A percentile compares a stretch with the other conserved stretches of the same genome.
Evolutionary conservation across 1,140 invertebrate genomes (phyloP).

Genomic region (Prorops nasuta): DNA sequence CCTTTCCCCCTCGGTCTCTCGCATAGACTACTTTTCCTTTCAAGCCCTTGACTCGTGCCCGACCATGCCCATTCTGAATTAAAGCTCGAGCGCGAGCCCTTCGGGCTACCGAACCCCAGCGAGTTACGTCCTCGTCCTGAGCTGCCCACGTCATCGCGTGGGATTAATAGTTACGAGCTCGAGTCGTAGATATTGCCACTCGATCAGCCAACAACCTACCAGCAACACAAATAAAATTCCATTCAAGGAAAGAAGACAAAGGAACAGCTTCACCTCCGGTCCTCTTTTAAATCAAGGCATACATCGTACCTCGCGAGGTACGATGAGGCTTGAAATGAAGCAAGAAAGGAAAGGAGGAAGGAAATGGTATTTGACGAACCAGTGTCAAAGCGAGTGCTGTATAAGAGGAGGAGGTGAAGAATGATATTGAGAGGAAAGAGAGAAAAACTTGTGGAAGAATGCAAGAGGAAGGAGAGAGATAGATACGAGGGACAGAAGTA

Average conservation of each 20-base stretch:
- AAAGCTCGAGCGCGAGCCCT: constrained; percentile 1
- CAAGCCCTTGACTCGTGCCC: constrained; percentile 48
- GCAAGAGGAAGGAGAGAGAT: constrained; percentile 13
- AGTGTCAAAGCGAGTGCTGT: constrained; percentile 22
- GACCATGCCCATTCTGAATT: constrained; percentile 43
- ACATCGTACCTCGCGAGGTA: neutral
- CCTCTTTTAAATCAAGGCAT: too few relatives aligned
- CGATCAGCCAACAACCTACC: constrained; percentile 24
- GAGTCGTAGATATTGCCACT: constrained; percentile 20
- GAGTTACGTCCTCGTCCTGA: constrained; percentile 6
- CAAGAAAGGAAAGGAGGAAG: neutral
- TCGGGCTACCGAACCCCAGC: neutral
- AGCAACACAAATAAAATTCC: constrained; percentile 6
- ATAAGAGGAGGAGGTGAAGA: constrained; percentile 13
- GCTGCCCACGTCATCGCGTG: constrained; percentile 18
- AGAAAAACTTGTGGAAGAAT: neutral
- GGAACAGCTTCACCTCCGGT: neutral
- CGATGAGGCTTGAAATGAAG: neutral
- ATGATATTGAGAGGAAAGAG: neutral
- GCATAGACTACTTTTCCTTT: constrained; percentile 59
- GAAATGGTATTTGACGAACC: too few relatives aligned
- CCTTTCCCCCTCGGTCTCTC: constrained; percentile 45
- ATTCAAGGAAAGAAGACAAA: constrained; percentile 8
- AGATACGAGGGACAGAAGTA: constrained; percentile 15
- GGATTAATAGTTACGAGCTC: constrained; percentile 30